A percentile compares a stretch with the other conserved stretches of the same genome.
Evolutionary conservation across 2,888 invertebrate genomes (phyloP).

Genomic region (Cryptops parisi): DNA sequence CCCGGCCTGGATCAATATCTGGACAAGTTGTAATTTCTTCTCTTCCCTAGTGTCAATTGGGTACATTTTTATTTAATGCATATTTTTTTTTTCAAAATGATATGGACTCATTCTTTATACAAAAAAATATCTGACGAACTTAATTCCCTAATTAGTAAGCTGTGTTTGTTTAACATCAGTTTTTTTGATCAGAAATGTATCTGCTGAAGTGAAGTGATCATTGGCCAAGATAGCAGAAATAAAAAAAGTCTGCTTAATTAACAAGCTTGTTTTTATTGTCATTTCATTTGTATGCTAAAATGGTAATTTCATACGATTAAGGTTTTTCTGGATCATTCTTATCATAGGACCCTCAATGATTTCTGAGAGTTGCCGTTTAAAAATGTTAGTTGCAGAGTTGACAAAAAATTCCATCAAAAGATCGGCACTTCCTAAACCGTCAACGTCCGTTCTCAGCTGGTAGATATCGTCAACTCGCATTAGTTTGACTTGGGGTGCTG

Average conservation of each 20-base stretch:
- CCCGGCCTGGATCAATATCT: slow-evolving; percentile 89
- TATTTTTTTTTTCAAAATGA: too few species aligned
- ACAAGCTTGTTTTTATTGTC: too few species aligned
- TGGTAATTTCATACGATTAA: background rate
- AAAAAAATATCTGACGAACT: too few species aligned
- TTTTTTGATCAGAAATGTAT: too few species aligned
- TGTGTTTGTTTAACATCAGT: too few species aligned
- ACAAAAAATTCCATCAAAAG: slow-evolving; percentile 63
- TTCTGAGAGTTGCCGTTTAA: slow-evolving; percentile 50
- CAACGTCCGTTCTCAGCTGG: slow-evolving; percentile 24
- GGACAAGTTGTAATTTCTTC: slow-evolving; percentile 80
- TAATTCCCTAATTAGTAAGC: too few species aligned
- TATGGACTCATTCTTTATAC: too few species aligned
- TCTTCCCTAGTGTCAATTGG: background rate
- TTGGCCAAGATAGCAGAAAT: too few species aligned
- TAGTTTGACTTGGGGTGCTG: slow-evolving; percentile 6
- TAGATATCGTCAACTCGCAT: slow-evolving; percentile 12
- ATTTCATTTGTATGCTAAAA: too few species aligned
- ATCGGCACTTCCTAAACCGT: slow-evolving; percentile 75
- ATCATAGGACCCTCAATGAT: slow-evolving; percentile 10
- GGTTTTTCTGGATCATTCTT: slow-evolving; percentile 12
- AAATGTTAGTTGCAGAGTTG: slow-evolving; percentile 66
- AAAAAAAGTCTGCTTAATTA: too few species aligned
- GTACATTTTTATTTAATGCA: too few species aligned
- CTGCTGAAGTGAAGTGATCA: too few species aligned